Evolutionary conservation across 64 coral and sea anemone genomes (phyloP).

Genomic region (Montipora capricornis): DNA sequence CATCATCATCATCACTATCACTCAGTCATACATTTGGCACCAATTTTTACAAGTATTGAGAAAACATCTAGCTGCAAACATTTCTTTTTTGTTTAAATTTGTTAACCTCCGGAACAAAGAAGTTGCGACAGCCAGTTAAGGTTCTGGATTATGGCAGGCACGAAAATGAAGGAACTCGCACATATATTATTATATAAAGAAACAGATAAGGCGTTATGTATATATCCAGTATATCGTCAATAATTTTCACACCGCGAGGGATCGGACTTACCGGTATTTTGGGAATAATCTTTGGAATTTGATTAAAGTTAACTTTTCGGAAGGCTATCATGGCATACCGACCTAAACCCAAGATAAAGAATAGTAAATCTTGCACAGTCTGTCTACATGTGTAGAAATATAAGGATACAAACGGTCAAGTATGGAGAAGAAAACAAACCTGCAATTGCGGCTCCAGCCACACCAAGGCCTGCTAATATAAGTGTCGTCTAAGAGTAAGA

Average conservation of each 20-base stretch:
- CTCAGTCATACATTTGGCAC: no score
- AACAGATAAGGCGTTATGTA: no score
- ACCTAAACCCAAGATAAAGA: constrained; percentile 68
- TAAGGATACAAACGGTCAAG: background rate
- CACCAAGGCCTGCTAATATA: constrained; percentile 92
- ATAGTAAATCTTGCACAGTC: background rate
- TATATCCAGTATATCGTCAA: no score
- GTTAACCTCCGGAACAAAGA: no score
- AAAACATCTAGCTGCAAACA: no score
- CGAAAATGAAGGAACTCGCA: no score
- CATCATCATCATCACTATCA: background rate
- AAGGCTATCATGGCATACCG: constrained; percentile 87
- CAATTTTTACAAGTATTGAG: no score
- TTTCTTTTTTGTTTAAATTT: no score
- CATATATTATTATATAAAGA: no score
- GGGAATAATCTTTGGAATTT: constrained; percentile 90
- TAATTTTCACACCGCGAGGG: background rate
- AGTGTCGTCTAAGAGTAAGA: constrained; percentile 73
- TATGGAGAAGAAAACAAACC: constrained; percentile 38
- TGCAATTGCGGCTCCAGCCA: constrained; percentile 92
- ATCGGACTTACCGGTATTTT: constrained; percentile 86
- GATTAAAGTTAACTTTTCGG: constrained; percentile 88
- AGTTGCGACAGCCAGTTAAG: no score
- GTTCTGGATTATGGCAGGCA: no score
- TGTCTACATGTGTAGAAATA: no score